Evolutionary conservation across 2,797 vertebrate genomes (phyloP), one percentile per base, ranked within the genome.

Genomic region (Chiroxiphia lanceolata): DNA sequence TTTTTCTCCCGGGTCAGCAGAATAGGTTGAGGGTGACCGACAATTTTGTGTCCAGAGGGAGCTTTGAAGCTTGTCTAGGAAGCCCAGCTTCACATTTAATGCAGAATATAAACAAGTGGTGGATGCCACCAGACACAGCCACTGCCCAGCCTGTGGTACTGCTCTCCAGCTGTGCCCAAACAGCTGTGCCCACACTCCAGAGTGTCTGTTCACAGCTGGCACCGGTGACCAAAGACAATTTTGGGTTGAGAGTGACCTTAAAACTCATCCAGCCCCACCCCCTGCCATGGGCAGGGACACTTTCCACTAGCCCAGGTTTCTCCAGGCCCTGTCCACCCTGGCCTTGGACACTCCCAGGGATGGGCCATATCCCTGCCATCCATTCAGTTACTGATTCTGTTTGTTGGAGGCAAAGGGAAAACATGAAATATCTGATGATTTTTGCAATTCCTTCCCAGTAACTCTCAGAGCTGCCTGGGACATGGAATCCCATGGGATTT

Each of bases 291-390:
- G 27, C 33, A 57, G 61, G 19, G 47, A 54, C 47, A 34, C 9
- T 34, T 70, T 6, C 31, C 74, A 40, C 29, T 4, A 29, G 14
- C 56, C 56, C n/a, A 54, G 47, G 8, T 8, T 29, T 54, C 27
- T 53, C n/a, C 64, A 21, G 5, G 20, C 40, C 27, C 38, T 0
- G 0, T 44, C 64, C 47, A 38, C 0, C 12, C 57, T 9, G 48
- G 48, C 48, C 34, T 48, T 21, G 65, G 48, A 2, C 34, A 34
- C 48, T 56, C 0, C 20, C 75, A 71, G 57, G 75, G 29, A 3
- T 78, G 34, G 57, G 12, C 12, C 8, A 56, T 11, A 12, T 25
- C 56, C 25, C 31, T 63, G 16, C 57, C 48, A 48, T 21, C 57
- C 57, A 25, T 11, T 5, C 31, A 47, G 16, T 18, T 16, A 16